Conservation (phyloP, 2,797 vertebrate species). For the Naso thynnoides region DNA sequence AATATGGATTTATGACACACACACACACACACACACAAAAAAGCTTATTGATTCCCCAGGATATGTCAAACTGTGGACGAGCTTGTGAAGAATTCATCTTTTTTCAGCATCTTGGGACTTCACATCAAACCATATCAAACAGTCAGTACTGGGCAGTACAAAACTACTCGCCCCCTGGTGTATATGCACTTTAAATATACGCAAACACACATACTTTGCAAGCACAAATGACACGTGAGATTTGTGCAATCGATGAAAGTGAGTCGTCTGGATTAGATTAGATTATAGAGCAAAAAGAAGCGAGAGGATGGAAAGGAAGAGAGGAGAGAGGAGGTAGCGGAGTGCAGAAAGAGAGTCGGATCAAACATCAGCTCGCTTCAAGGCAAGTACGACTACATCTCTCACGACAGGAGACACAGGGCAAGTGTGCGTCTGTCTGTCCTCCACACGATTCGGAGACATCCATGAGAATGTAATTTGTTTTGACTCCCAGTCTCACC, state of each 20-base stretch:
- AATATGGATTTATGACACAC: constrained; percentile 45
- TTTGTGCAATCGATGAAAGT: constrained; percentile 61
- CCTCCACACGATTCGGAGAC: constrained; percentile 15
- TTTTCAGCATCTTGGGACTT: constrained; percentile 48
- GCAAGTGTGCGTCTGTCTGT: constrained; percentile 25
- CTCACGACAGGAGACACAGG: constrained; percentile 11
- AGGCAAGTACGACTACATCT: constrained; percentile 34
- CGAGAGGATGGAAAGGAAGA: constrained; percentile 4
- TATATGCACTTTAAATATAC: neutral
- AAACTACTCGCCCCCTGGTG: constrained; percentile 23
- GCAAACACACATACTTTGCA: constrained; percentile 21
- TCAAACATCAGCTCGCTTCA: constrained; percentile 23
- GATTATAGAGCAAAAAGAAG: constrained; percentile 44
- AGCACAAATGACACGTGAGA: constrained; percentile 46
- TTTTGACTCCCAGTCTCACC: constrained; percentile 55
- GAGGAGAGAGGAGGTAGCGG: neutral
- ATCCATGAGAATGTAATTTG: constrained; percentile 48
- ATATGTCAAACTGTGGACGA: constrained; percentile 54
- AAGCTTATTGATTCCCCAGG: constrained; percentile 47
- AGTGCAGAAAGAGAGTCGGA: constrained; percentile 9
- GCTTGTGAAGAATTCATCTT: constrained; percentile 60
- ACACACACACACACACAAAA: neutral
- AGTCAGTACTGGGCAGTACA: constrained; percentile 30
- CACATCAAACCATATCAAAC: constrained; percentile 51
- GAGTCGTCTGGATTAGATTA: constrained; percentile 69